These are phyloP conservation scores for Rhadina sibilatrix DNA, from an alignment of 2,113 vertebrate genomes.

Conservation along the genomic window DNA sequence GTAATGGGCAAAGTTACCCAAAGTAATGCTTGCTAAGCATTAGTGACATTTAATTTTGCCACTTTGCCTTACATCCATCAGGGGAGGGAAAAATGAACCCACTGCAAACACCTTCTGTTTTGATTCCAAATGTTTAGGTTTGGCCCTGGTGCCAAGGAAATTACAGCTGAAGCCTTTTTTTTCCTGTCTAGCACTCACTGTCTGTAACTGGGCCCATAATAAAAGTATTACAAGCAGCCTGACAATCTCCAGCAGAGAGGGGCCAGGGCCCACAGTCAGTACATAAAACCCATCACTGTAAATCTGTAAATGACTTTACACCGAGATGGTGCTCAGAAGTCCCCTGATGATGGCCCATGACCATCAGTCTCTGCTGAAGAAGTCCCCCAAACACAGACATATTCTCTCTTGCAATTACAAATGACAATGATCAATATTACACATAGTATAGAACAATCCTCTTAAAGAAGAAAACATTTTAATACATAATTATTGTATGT, in stretches of 20 bases:
- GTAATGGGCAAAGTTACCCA: neutral
- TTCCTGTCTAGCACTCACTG: neutral
- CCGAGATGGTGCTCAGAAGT: neutral
- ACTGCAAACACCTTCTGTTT: fast-evolving
- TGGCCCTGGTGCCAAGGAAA: neutral
- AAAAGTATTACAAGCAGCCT: neutral
- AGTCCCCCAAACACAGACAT: neutral
- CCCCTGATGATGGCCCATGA: neutral
- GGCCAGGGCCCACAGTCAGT: neutral
- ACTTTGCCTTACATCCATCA: neutral
- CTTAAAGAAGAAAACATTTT: neutral
- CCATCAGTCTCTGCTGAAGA: neutral
- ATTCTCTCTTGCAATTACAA: neutral
- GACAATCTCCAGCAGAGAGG: neutral
- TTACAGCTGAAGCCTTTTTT: neutral
- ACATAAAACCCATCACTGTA: neutral
- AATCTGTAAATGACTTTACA: neutral
- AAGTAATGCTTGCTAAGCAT: neutral
- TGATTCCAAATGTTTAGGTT: neutral
- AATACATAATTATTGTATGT: neutral
- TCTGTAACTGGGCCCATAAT: neutral
- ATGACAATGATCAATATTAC: neutral
- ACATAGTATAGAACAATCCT: neutral
- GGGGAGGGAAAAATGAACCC: neutral
- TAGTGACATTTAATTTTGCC: neutral